Conservation (phyloP, 2,797 vertebrate species). For the Momotus momota region DNA sequence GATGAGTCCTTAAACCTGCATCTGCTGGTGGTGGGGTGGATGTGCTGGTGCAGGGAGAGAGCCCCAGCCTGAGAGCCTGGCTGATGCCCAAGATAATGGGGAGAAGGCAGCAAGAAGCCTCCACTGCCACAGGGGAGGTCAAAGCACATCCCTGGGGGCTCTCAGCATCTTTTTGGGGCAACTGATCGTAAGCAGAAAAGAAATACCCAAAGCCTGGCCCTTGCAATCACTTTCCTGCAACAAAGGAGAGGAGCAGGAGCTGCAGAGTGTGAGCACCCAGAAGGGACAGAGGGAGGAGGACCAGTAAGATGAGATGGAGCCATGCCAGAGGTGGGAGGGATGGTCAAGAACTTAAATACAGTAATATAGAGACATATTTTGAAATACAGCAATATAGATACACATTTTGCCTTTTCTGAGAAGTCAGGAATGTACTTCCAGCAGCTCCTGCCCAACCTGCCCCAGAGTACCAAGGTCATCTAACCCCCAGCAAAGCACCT, state of each 20-base stretch:
- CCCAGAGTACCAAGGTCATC: not conserved
- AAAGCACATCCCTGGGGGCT: not conserved
- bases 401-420: not conserved
- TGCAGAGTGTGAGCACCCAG: rapidly evolving
- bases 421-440: not conserved
- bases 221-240: rapidly evolving
- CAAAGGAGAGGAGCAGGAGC: not conserved
- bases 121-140: rapidly evolving
- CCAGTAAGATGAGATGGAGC: not conserved
- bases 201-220: not conserved
- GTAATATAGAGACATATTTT: not conserved
- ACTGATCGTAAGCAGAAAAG: not conserved
- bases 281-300: not conserved
- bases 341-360: not conserved
- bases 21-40: no score
- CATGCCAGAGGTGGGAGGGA: not conserved
- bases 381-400: not conserved
- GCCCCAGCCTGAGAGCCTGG: not conserved
- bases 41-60: rapidly evolving
- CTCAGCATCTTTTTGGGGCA: not conserved
- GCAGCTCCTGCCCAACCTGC: not conserved
- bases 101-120: not conserved
- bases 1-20: not conserved
- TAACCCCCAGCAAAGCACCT: not conserved
- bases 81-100: rapidly evolving